These are phyloP conservation scores for Oopsacas minuta DNA, from an alignment of 37 sponge, comb jelly and placozoan species.

Conservation along the genomic window DNA sequence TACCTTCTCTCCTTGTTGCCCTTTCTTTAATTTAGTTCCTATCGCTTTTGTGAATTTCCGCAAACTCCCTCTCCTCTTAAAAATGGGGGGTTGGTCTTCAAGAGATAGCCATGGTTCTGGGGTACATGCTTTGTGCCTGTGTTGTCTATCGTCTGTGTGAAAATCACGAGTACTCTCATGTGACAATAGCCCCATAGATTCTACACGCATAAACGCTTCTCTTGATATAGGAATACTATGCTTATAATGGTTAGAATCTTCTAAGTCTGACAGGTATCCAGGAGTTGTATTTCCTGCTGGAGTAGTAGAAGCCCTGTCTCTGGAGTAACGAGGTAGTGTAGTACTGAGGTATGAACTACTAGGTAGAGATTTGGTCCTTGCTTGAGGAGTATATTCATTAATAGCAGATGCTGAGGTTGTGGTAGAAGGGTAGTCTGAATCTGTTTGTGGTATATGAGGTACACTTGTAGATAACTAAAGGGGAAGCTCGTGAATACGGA, in stretches of 20 bases:
- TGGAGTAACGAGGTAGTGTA: not conserved
- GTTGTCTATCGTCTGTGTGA: not conserved
- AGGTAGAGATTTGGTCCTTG: not conserved
- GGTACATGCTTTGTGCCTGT: not conserved
- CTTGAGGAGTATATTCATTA: not conserved
- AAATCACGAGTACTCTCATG: not conserved
- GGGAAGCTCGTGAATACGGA: too few relatives aligned
- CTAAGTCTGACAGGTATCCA: not conserved
- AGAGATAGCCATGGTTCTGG: not conserved
- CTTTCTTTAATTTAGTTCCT: not conserved
- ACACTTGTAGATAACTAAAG: not conserved
- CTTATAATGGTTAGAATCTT: not conserved
- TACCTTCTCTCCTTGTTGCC: not conserved
- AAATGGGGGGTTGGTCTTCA: not conserved
- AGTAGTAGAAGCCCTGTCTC: not conserved
- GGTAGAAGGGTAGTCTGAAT: not conserved
- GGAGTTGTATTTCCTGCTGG: not conserved
- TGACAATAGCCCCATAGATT: not conserved
- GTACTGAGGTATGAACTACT: not conserved
- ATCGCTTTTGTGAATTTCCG: not conserved
- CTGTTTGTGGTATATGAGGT: not conserved
- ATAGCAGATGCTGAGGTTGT: not conserved
- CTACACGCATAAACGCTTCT: not conserved
- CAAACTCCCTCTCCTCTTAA: constrained; percentile 17
- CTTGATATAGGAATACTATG: not conserved